A percentile compares a stretch with the other conserved stretches of the same genome.
phyloP scores from a whole-genome alignment of 2,797 vertebrate species.

The Alauda arvensis region DNA sequence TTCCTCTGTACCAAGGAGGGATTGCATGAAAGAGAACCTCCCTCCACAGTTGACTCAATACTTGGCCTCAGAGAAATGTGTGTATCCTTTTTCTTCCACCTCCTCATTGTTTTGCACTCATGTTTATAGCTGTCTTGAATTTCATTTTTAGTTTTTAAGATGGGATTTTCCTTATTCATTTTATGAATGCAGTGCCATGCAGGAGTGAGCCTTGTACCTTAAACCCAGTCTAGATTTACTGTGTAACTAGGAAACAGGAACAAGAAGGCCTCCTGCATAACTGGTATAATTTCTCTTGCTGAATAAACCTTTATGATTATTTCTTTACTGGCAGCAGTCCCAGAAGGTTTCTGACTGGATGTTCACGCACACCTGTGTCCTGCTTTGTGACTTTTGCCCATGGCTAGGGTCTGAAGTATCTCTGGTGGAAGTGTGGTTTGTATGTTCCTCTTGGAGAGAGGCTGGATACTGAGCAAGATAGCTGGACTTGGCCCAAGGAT shows the following conservation, averaged over 20 bases:
- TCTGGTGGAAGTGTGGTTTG: rapidly evolving
- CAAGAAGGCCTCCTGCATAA: neutral
- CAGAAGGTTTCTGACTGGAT: neutral
- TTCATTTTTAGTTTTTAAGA: neutral
- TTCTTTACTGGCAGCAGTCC: neutral
- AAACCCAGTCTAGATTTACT: neutral
- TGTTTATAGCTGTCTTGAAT: neutral
- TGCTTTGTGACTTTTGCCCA: neutral
- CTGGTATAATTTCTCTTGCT: neutral
- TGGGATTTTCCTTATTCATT: neutral
- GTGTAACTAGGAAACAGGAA: neutral
- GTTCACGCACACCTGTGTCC: neutral
- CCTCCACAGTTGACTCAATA: neutral
- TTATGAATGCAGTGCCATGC: neutral
- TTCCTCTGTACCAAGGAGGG: neutral
- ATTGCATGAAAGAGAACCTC: neutral
- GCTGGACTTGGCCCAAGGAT: neutral
- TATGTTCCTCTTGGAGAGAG: rapidly evolving
- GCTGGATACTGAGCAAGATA: neutral
- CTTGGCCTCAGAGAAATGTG: neutral
- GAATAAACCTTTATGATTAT: neutral
- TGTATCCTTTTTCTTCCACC: neutral
- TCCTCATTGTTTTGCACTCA: neutral
- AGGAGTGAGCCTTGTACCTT: neutral
- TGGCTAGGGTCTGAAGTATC: neutral